phyloP scores from a whole-genome alignment of 1,140 invertebrate species.

The Bombus pyrosoma region DNA sequence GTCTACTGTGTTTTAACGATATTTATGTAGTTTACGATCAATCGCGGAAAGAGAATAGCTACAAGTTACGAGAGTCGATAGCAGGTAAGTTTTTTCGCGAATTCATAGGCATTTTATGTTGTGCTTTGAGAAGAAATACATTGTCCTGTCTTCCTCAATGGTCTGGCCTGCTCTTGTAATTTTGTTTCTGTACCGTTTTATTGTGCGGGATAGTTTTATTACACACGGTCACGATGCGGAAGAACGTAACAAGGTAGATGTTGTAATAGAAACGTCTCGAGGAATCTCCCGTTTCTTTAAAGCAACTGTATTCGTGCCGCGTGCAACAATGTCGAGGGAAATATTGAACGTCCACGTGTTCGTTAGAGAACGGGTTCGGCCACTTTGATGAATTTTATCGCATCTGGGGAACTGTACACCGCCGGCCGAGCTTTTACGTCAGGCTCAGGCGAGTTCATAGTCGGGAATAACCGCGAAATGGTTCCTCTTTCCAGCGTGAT shows the following conservation, averaged over 20 bases:
- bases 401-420: not conserved
- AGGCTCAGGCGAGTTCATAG: not conserved
- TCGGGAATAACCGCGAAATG: slow-evolving; percentile 23
- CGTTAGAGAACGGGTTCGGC: not conserved
- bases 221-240: not conserved
- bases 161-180: too few relatives aligned
- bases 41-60: not conserved
- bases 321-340: not conserved
- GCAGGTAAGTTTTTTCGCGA: not conserved
- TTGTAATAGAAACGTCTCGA: not conserved
- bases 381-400: slow-evolving; percentile 15
- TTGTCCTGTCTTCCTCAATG: too few relatives aligned
- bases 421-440: not conserved
- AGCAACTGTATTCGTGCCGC: too few relatives aligned
- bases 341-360: slow-evolving; percentile 11
- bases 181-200: not conserved
- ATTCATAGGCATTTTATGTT: too few relatives aligned
- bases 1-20: not conserved
- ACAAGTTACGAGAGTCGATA: not conserved
- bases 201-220: not conserved
- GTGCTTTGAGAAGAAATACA: too few relatives aligned
- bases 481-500: slow-evolving; percentile 23
- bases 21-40: slow-evolving; percentile 6
- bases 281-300: not conserved
- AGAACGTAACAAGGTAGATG: not conserved